A percentile compares a stretch with the other conserved stretches of the same genome.
These are phyloP conservation scores for Chloropsis cyanopogon DNA, from an alignment of 2,113 vertebrate genomes.

Conservation along the genomic window DNA sequence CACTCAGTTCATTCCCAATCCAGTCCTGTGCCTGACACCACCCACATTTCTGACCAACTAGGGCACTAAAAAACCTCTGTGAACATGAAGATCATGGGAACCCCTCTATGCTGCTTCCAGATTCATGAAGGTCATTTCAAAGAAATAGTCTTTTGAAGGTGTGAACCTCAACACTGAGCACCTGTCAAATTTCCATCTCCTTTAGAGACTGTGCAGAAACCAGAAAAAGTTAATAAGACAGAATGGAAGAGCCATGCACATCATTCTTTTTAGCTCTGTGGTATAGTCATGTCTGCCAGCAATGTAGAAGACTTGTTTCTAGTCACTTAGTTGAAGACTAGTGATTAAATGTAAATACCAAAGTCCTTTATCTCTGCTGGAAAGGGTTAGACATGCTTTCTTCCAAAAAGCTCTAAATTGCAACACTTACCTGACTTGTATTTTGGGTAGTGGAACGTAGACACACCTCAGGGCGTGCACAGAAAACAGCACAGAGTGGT, in stretches of 20 bases:
- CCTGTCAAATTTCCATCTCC: neutral
- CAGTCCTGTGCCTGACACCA: conserved; percentile 70
- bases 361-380: neutral
- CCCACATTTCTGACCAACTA: conserved; percentile 67
- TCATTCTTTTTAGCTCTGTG: neutral
- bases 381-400: neutral
- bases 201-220: neutral
- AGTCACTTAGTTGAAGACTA: neutral
- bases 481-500: neutral
- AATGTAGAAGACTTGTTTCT: neutral
- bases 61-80: conserved; percentile 72
- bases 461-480: neutral
- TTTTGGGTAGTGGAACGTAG: neutral
- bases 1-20: conserved; percentile 65
- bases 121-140: conserved; percentile 42
- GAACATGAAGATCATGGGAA: conserved; percentile 72
- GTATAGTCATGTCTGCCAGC: neutral
- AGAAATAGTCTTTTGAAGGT: neutral
- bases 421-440: neutral
- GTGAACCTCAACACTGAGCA: neutral
- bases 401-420: neutral
- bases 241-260: neutral
- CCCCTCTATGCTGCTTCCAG: conserved; percentile 71
- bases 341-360: neutral
- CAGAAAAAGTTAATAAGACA: neutral